Evolutionary conservation across 2,113 vertebrate species (phyloP), one percentile per base, ranked within the genome.

Genomic region (Caloenas nicobarica): DNA sequence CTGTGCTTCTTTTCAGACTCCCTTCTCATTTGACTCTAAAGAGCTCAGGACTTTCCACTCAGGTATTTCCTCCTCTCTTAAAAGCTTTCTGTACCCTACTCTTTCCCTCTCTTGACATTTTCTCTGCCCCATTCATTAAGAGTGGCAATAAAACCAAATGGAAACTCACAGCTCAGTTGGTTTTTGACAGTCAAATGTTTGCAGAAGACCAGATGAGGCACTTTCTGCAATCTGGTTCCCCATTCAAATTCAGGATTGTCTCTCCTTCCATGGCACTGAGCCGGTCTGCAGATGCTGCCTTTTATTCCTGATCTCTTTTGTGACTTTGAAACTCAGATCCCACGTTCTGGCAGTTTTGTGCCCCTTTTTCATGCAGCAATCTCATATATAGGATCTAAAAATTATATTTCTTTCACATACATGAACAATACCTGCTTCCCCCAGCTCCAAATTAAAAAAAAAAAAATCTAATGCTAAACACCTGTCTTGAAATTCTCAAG

Each of bases 231-330:
- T 72, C 61, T 96, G 73, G 73, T 72, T 79, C 33, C 28, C 50
- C 62, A 83, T 91, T 95, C 71, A 95, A 65, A 96, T 82, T 88
- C 92, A 91, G 50, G 62, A 70, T 89, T 85, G 38, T 83, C 50
- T 95, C 44, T 85, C 58, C 60, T 88, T 83, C 62, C 36, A 36
- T 72, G 40, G 48, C 74, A 80, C 48, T 72, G 71, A 88, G 62
- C 82, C 1, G 2, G 10, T 61, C 74, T 94, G 44, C 74, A 91
- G 81, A 88, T 82, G 73, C 70, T 87, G 38, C 17, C 19, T 53
- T 91, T 76, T 90, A 90, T 69, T 86, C n/a, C 40, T 80, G 72
- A 54, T 79, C n/a, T 86, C 29, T 62, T 86, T 85, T 82, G 54
- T 91, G 79, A 73, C 36, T 91, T 86, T 65, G 50, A 31, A 46